Base-by-base conservation (phyloP, 2,888 invertebrate genomes). In the Tipula unca region DNA sequence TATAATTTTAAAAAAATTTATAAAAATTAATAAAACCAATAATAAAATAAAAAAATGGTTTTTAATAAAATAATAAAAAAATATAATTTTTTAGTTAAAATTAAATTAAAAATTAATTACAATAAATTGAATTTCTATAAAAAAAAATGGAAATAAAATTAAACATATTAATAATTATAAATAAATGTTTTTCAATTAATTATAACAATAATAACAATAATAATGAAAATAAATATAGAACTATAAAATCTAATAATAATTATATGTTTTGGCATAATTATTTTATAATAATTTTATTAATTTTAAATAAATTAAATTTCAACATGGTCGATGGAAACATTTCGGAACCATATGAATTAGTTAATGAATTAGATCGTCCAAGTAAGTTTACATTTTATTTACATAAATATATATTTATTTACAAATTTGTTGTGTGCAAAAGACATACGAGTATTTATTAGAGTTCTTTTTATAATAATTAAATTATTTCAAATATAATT, bases 341-440 rank as follows among this genome's bases (percentile, higher is more conserved):
- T 25, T 85, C 39, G 39, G 85, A 85, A 42, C 14, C 48, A n/a
- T 36, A 85, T 85, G 85, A 85, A 29, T 29, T 42, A 29, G 42
- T 85, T 39, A 85, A 85, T 85, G 85, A 85, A 85, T 85, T 85
- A 17, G 85, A 85, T 85, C 39, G 85, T 20, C 85, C 85, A 85
- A 85, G 85, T 85, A 85, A 85, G 85, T 83, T 32, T 32, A 69
- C 25, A 69, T 69, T 39, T 48, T 48, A n/a, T 6, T 48, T 48
- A 48, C 3, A 48, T 14, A 8, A 6, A 13, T 10, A 13, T 39
- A 14, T 48, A 48, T 48, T n/a, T 48, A n/a, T n/a, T 48, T 14
- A 48, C 1, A 42, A 48, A 10, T 39, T 39, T 13, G 6, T 32
- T 32, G 1, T 32, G 32, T 32, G 3, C 39, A 39, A 25, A 25